phyloP scores from a whole-genome alignment of 1,140 invertebrate genomes.

The Dolichoris vasculosae region DNA sequence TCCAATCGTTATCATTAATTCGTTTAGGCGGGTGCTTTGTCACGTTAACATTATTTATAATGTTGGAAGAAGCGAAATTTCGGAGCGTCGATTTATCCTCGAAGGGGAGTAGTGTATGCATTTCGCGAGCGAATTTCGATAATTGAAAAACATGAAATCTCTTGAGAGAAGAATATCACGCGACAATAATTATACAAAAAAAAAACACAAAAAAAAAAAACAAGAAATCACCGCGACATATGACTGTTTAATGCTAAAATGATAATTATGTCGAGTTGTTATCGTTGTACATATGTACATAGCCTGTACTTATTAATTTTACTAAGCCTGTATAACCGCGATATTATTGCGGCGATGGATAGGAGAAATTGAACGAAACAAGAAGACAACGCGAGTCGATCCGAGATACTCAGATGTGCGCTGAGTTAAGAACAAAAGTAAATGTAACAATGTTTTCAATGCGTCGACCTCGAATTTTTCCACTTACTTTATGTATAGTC shows the following conservation, averaged over 20 bases:
- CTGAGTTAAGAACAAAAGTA: slow-evolving; percentile 10
- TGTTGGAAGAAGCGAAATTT: background rate
- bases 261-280: slow-evolving; percentile 63
- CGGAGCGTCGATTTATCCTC: background rate
- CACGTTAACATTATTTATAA: background rate
- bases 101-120: background rate
- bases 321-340: slow-evolving; percentile 67
- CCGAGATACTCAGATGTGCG: slow-evolving; percentile 43
- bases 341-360: slow-evolving; percentile 44
- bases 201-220: background rate
- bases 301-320: slow-evolving; percentile 75
- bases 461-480: slow-evolving; percentile 45
- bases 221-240: slow-evolving; percentile 53
- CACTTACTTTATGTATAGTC: slow-evolving; percentile 43
- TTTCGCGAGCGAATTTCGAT: slow-evolving; percentile 33
- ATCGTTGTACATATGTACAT: slow-evolving; percentile 76
- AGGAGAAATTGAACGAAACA: slow-evolving; percentile 40
- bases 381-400: slow-evolving; percentile 47
- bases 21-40: background rate
- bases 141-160: slow-evolving; percentile 39
- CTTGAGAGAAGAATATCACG: slow-evolving; percentile 38
- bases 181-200: slow-evolving; percentile 47
- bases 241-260: slow-evolving; percentile 61
- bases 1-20: background rate
- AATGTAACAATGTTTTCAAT: slow-evolving; percentile 38